Base-by-base conservation (phyloP, 2,113 vertebrate genomes). In the Chrysemys picta region DNA sequence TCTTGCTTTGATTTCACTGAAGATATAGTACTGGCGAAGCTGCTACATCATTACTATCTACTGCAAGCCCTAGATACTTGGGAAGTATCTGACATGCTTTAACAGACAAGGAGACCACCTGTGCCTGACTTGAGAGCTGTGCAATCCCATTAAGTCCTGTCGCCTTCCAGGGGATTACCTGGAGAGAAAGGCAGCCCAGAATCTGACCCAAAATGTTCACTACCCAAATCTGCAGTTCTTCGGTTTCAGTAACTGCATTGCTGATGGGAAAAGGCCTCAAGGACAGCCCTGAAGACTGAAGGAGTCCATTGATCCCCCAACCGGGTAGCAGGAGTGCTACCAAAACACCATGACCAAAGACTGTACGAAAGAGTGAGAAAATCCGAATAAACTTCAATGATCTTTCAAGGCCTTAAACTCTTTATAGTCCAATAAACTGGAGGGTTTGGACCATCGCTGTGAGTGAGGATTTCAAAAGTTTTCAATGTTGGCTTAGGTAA, bases 241-340 rank as follows among this genome's bases (percentile, higher is more conserved):
- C 38, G 1, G 21, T 29, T 59, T 31, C 59, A n/a, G 84, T 13
- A 12, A 31, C 4, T 1, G 29, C 24, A 10, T 6, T 0, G 1
- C 2, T 16, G 24, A 21, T 29, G 4, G 10, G 83, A 2, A 65
- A 65, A 25, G 1, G 1, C 57, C 7, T 3, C 2, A 21, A 83
- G 22, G 0, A 4, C 38, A 93, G 84, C 42, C 35, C 1, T 27
- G 13, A 57, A 52, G 38, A 17, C 25, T 11, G 53, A 82, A 82
- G 53, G 53, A 38, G 42, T 16, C 42, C 22, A 47, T 27, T 6
- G 10, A 76, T 76, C 75, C 24, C 47, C 24, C 11, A 12, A 45
- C 5, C 1, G 5, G 19, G 11, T 7, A 47, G 80, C 27, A 2
- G 6, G 2, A 0, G 13, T 9, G 2, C 47, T 72, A 2, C 24